These are phyloP conservation scores for Cecidostiba fungosa DNA, from an alignment of 2,888 invertebrate genomes.

Conservation along the genomic window DNA sequence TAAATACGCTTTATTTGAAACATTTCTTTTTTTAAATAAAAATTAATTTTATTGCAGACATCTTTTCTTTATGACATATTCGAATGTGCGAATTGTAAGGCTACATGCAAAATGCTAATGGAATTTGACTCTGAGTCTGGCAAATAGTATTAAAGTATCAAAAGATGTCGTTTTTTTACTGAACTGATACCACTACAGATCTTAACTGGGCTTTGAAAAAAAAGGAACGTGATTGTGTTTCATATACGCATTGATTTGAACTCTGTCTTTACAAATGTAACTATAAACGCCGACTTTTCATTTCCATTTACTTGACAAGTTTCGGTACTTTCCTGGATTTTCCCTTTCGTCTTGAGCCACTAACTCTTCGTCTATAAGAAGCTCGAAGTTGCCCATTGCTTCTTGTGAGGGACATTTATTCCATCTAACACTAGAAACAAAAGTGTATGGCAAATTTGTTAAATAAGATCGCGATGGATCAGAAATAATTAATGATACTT, in stretches of 20 bases:
- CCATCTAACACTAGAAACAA: constrained; percentile 86
- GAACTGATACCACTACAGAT: not conserved
- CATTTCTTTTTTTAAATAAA: not conserved
- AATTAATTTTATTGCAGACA: not conserved
- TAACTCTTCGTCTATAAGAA: constrained; percentile 91
- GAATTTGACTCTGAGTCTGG: not conserved
- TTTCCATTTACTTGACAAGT: constrained; percentile 75
- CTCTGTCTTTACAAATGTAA: not conserved
- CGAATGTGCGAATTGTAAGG: not conserved
- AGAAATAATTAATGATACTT: not conserved
- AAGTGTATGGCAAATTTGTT: not conserved
- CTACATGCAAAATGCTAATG: not conserved
- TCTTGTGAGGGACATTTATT: constrained; percentile 89
- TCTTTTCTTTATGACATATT: constrained; percentile 27
- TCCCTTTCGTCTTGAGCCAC: constrained; percentile 85
- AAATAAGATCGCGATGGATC: not conserved
- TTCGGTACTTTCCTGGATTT: constrained; percentile 72
- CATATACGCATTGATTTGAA: not conserved
- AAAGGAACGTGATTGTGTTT: not conserved
- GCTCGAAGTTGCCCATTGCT: constrained; percentile 91
- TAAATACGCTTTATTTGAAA: not conserved
- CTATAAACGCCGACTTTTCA: constrained; percentile 61
- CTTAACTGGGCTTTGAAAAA: not conserved
- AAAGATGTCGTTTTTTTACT: not conserved
- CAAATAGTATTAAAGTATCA: not conserved